These are phyloP conservation scores for Thecophora atra DNA, from an alignment of 2,888 invertebrate species.

Conservation along the genomic window DNA sequence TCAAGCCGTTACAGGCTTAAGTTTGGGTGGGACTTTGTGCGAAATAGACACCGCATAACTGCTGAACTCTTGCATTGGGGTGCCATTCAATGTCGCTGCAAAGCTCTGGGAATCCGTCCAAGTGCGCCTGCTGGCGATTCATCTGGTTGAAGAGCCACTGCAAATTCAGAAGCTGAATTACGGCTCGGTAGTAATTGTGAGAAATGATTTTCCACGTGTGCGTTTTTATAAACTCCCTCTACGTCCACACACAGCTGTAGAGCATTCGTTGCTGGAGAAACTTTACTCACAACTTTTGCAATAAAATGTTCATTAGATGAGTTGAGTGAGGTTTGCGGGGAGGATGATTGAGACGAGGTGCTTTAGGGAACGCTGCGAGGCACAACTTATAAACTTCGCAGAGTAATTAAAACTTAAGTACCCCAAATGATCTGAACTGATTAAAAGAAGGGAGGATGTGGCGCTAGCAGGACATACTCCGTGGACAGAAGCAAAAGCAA, in stretches of 20 bases:
- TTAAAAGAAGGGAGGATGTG: not conserved
- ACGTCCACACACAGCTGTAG: slow-evolving; percentile 12
- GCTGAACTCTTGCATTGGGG: slow-evolving; percentile 2
- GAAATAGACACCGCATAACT: slow-evolving; percentile 18
- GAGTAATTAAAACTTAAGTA: slow-evolving; percentile 33
- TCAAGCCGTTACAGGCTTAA: not conserved
- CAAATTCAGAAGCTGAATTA: slow-evolving; percentile 8
- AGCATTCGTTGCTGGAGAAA: not conserved
- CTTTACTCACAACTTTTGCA: slow-evolving; percentile 53
- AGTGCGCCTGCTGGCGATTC: slow-evolving; percentile 8
- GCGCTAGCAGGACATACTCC: not conserved
- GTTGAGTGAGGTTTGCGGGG: not conserved
- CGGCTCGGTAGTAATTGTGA: slow-evolving; percentile 1
- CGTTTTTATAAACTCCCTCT: slow-evolving; percentile 6
- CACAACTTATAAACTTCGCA: slow-evolving; percentile 21
- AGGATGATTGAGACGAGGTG: not conserved
- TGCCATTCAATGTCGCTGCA: slow-evolving; percentile 2
- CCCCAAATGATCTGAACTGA: slow-evolving; percentile 28
- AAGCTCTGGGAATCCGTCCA: slow-evolving; percentile 20
- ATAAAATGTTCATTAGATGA: slow-evolving; percentile 62
- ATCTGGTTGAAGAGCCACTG: not conserved
- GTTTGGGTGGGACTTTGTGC: slow-evolving; percentile 9
- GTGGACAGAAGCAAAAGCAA: not conserved
- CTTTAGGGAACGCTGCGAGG: not conserved
- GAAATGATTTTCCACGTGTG: not conserved